Base-by-base conservation (phyloP, 2,113 vertebrate species). In the Sorex araneus region DNA sequence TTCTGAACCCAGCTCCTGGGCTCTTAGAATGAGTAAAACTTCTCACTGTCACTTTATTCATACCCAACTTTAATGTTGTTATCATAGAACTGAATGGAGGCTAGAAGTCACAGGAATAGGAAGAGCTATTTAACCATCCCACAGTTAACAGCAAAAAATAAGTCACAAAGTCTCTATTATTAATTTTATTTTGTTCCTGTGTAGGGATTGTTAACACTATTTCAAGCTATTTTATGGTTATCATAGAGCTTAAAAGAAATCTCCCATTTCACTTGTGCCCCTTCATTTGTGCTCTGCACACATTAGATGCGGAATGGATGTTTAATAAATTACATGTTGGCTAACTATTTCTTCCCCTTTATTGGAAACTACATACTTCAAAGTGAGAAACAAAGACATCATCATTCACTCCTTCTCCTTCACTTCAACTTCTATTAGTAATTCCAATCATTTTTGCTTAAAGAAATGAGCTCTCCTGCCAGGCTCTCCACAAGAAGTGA, bases 381-480 rank as follows among this genome's bases (percentile, higher is more conserved):
- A 54, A 32, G 12, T 0, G 9, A 25, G 34, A 83, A 93, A 4
- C 30, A 36, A 3, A 40, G 9, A 19, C 7, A 74, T 40, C 74
- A 30, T 79, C 25, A 64, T 60, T 67, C 50, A 32, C 28, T 66
- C 43, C 18, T 79, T 86, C 71, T 84, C 57, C 19, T 60, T 71
- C 63, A 57, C 0, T 27, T 36, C 2, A 7, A 28, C 25, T 89
- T 57, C n/a, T 81, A 8, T 43, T 57, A 43, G 69, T 47, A 10
- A 70, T 30, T 47, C 3, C 0, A 54, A 10, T 79, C 32, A 74
- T 36, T 84, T 86, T 70, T 87, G 7, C 32, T 69, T 63, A 9
- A 80, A 64, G 64, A 92, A 76, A 83, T 73, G 27, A 88, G 36
- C 11, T 87, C 23, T 67, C 71, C 40, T 83, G 25, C 83, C 34